A percentile compares a stretch with the other conserved stretches of the same genome.
Evolutionary conservation across 2,797 vertebrate genomes (phyloP).

Genomic region (Chlorospingus flavigularis): DNA sequence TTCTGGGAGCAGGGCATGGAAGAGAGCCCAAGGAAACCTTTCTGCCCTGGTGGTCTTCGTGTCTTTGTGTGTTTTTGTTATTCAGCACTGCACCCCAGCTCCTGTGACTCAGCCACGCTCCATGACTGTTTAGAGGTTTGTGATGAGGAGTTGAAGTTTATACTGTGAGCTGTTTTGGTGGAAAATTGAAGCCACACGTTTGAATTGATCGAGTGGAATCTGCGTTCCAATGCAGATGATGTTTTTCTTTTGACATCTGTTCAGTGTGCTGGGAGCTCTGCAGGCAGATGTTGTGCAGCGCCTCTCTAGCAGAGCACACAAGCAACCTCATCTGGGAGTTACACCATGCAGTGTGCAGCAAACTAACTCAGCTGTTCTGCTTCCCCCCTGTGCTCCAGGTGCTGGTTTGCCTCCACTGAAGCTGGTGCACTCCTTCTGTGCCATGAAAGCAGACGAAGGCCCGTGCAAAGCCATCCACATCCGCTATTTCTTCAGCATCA

Average conservation of each 20-base stretch:
- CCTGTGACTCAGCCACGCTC: background rate
- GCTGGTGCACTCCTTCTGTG: conserved; percentile 82
- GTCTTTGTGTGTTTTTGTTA: background rate
- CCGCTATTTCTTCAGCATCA: conserved; percentile 83
- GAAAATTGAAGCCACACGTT: background rate
- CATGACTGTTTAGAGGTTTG: background rate
- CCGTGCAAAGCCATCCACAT: conserved; percentile 82
- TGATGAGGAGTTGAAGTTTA: background rate
- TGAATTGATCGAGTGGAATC: background rate
- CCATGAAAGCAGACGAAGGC: conserved; percentile 82
- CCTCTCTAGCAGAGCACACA: background rate
- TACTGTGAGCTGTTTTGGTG: background rate
- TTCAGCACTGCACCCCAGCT: background rate
- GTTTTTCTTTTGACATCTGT: background rate
- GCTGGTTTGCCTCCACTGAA: conserved; percentile 51
- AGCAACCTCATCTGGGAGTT: background rate
- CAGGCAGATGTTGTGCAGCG: background rate
- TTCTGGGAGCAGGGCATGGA: background rate
- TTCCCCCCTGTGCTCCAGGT: background rate
- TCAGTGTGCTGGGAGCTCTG: background rate
- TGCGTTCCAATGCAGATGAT: background rate
- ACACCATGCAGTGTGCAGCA: background rate
- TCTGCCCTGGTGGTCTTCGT: background rate
- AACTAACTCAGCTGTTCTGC: background rate
- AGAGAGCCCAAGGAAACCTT: background rate